Percentiles rank a stretch among this genome's conserved stretches.
phyloP scores from a whole-genome alignment of 1,140 invertebrate species.

The Plectrocnemia conspersa region DNA sequence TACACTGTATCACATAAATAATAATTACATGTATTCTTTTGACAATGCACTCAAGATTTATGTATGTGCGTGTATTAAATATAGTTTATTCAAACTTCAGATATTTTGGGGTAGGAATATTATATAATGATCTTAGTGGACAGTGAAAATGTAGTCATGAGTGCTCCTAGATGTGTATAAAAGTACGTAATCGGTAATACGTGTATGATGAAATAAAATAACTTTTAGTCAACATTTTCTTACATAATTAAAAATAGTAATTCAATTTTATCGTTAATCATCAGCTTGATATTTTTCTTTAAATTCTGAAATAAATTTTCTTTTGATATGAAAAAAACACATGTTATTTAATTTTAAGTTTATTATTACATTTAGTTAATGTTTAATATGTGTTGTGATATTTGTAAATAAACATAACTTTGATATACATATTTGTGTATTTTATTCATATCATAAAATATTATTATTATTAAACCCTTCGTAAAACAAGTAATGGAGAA shows the following conservation, averaged over 20 bases:
- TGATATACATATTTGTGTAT: slow-evolving; percentile 3
- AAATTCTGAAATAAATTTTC: neutral
- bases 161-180: no score
- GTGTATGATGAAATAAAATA: no score
- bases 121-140: neutral
- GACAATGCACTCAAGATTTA: neutral
- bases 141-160: neutral
- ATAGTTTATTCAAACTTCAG: slow-evolving; percentile 11
- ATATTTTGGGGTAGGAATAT: slow-evolving; percentile 17
- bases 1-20: neutral
- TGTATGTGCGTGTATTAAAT: neutral
- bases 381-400: slow-evolving; percentile 33
- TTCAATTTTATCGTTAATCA: neutral
- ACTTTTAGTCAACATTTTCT: no score
- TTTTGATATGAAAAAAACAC: neutral
- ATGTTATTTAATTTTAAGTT: slow-evolving; percentile 34
- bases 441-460: no score
- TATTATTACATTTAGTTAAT: slow-evolving; percentile 12
- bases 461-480: no score
- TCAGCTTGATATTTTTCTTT: neutral
- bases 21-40: neutral
- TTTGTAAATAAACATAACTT: slow-evolving; percentile 31
- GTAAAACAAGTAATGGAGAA: no score
- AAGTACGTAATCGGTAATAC: no score
- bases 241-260: neutral